Evolutionary conservation across 1,140 invertebrate genomes (phyloP), one percentile per base, ranked within the genome.

Genomic region (Scaptomyza hsui): DNA sequence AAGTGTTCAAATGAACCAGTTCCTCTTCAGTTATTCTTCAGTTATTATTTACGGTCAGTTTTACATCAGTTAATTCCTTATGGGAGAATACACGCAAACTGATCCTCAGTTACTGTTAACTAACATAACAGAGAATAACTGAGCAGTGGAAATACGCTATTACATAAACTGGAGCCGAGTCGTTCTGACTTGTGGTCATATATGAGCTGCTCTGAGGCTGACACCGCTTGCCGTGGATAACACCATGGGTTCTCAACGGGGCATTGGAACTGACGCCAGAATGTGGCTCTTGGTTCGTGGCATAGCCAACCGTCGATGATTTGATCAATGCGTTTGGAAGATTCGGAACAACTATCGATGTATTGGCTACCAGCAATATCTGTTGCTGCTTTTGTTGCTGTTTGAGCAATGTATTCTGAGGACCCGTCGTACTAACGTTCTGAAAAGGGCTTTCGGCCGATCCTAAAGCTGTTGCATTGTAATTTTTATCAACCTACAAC

Each of bases 401-500:
- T 13, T 71, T 83, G n/a, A 48, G 19, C 39, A 72, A 13, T 18
- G 56, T 67, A 47, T 90, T 90, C 82, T 85, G 81, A 70, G 78
- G 79, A 10, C 74, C 60, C 24, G n/a, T n/a, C n/a, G 72, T 42
- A 26, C 51, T 78, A 7, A 67, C 19, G 49, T 85, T 82, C 51
- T 80, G 76, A 24, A 74, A 21, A 18, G 24, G 57, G 35, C 55
- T 18, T 32, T 82, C 83, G 29, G 13, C 68, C 55, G 91, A 56
- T 53, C 88, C 61, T 51, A 72, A 88, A 68, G 26, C 26, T 53
- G 95, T 95, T 9, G 95, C 94, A 92, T 96, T 96, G 83, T 94
- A 95, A 90, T 96, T 96, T 85, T 94, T 95, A 89, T 96, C 95
- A 39, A 93, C 91, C 74, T 90, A 55, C 4, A 26, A 16, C 24